These are phyloP conservation scores for Yponomeuta evonymella DNA, from an alignment of 2,888 invertebrate species.

Conservation along the genomic window DNA sequence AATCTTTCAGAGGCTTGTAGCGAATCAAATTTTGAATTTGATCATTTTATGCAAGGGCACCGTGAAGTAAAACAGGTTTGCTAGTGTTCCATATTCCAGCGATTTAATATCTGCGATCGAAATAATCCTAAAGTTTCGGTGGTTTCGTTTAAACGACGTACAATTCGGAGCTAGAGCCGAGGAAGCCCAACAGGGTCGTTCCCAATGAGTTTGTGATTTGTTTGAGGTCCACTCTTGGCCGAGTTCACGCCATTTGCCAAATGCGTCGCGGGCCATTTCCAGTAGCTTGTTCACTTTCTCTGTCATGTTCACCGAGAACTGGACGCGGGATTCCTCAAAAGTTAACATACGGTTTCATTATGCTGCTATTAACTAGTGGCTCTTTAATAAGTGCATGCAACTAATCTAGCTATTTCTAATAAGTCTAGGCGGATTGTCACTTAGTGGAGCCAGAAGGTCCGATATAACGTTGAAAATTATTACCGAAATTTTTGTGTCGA, in stretches of 20 bases:
- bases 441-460: no score
- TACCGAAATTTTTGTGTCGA: background rate
- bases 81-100: no score
- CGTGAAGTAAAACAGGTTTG: no score
- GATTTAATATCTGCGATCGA: no score
- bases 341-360: background rate
- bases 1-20: no score
- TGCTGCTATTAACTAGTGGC: background rate
- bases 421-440: no score
- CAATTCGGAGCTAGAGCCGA: conserved; percentile 50
- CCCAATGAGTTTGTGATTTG: conserved; percentile 59
- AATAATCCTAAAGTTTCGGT: no score
- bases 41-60: no score
- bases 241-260: conserved; percentile 78
- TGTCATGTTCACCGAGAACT: conserved; percentile 84
- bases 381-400: no score
- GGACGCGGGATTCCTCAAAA: conserved; percentile 80
- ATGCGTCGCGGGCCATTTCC: conserved; percentile 76
- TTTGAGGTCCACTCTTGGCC: conserved; percentile 68
- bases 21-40: no score
- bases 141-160: conserved; percentile 36
- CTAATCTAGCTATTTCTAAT: no score
- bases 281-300: conserved; percentile 82
- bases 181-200: conserved; percentile 45
- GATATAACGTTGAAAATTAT: no score